A percentile compares a stretch with the other conserved stretches of the same genome.
Evolutionary conservation across 92 coral and sea anemone species (phyloP).

Genomic region (Actinernus sp.): DNA sequence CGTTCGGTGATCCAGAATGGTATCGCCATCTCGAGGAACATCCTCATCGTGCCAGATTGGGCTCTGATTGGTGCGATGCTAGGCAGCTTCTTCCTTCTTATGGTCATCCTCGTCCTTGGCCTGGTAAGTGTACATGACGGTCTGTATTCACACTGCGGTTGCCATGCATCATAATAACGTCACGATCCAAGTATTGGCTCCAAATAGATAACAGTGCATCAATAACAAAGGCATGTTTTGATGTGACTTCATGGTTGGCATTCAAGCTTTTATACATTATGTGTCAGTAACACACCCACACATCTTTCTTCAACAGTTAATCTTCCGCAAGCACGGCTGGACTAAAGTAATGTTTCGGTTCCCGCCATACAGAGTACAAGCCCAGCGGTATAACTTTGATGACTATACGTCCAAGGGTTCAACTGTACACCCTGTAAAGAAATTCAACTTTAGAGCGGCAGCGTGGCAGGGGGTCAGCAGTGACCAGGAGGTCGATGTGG

Average conservation of each 20-base stretch:
- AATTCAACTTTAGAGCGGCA: conserved; percentile 79
- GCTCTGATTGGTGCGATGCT: conserved; percentile 94
- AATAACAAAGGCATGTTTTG: not conserved
- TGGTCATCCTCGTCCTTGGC: conserved; percentile 85
- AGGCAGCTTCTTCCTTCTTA: conserved; percentile 79
- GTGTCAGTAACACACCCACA: no score
- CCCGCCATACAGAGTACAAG: conserved; percentile 92
- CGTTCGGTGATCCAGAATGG: conserved; percentile 93
- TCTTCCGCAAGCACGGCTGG: conserved; percentile 99
- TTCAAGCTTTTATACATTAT: no score
- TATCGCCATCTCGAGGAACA: conserved; percentile 83
- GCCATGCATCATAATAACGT: no score
- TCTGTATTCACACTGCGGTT: no score
- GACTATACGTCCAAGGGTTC: conserved; percentile 99
- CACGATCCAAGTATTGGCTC: no score
- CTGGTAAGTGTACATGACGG: conserved; percentile 72
- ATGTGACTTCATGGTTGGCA: not conserved
- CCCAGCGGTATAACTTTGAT: conserved; percentile 93
- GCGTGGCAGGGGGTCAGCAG: conserved; percentile 56
- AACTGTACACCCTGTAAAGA: conserved; percentile 95
- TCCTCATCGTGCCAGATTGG: conserved; percentile 98
- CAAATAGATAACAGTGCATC: no score
- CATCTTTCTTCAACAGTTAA: no score
- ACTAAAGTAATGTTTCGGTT: conserved; percentile 86
- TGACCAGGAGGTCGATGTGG: conserved; percentile 10